Base-by-base conservation (phyloP, 2,113 vertebrate genomes). In the Mastomys natalensis region DNA sequence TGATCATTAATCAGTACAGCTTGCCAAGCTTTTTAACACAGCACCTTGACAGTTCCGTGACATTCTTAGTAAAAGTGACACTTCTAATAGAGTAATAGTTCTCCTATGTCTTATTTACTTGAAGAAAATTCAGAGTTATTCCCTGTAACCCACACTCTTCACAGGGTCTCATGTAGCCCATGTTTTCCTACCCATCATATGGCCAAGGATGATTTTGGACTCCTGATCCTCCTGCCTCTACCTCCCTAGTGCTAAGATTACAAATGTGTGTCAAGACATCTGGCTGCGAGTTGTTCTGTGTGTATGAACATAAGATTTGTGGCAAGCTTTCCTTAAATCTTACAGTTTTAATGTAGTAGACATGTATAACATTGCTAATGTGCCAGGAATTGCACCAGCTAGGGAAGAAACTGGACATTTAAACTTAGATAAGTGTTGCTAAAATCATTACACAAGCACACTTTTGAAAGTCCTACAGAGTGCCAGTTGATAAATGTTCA, bases 11-110 rank as follows among this genome's bases (percentile, higher is more conserved):
- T 86, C n/a, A 91, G 17, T 31, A 74, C n/a, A 91, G 87, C 37
- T 76, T 73, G 88, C 48, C 85, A 90, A 84, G 81, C 51, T 40
- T 89, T 78, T 86, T 86, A 87, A 60, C 48, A 91, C 70, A 87
- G 48, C 5, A 9, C 5, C 16, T 51, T n/a, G n/a, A 40, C 19
- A 95, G 43, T 48, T 26, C 34, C 66, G 16, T 58, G 43, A 96
- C 29, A 8, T 70, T 93, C 55, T 31, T 93, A 60, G 70, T 13
- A 85, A 66, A 89, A 64, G 66, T 64, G 62, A 60, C 87, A 78
- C 2, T 45, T 93, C 87, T 12, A 66, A 84, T 12, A 5, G 89
- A 80, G 1, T 15, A 0, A 7, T 7, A 11, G 37, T 97, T 89
- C 94, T 95, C 86, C 48, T 70, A 91, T 86, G 40, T 88, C 37